Evolutionary conservation across 2,888 invertebrate genomes (phyloP).

Genomic region (Rhimphoctona megacephalus): DNA sequence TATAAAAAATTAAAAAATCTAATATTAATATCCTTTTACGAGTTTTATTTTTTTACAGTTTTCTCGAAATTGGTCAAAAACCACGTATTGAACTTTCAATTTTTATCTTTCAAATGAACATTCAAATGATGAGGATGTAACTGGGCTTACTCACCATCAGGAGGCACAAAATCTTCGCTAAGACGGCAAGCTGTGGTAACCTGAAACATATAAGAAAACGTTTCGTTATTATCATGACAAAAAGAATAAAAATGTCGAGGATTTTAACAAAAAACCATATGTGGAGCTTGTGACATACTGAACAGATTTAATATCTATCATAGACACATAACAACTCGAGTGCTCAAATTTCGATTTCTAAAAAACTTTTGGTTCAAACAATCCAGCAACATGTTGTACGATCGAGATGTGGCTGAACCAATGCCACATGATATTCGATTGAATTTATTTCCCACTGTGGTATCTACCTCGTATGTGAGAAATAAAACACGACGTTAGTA

Average conservation of each 20-base stretch:
- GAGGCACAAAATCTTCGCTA: constrained; percentile 96
- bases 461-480: constrained; percentile 60
- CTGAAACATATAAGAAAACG: constrained; percentile 86
- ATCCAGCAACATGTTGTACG: constrained; percentile 7
- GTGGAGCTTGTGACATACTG: neutral
- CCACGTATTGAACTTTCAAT: neutral
- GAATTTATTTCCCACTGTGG: constrained; percentile 64
- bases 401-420: constrained; percentile 28
- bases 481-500: constrained; percentile 62
- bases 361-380: constrained; percentile 38
- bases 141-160: constrained; percentile 90
- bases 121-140: neutral
- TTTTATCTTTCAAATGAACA: neutral
- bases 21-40: neutral
- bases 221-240: constrained; percentile 54
- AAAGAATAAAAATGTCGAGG: constrained; percentile 36
- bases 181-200: constrained; percentile 96
- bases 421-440: constrained; percentile 50
- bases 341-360: constrained; percentile 59
- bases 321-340: constrained; percentile 12
- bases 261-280: neutral
- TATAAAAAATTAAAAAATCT: neutral
- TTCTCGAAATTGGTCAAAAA: neutral
- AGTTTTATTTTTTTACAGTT: neutral
- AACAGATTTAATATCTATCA: constrained; percentile 9